Conservation (phyloP, 2,797 vertebrate genomes). For the Phalanger gymnotis region DNA sequence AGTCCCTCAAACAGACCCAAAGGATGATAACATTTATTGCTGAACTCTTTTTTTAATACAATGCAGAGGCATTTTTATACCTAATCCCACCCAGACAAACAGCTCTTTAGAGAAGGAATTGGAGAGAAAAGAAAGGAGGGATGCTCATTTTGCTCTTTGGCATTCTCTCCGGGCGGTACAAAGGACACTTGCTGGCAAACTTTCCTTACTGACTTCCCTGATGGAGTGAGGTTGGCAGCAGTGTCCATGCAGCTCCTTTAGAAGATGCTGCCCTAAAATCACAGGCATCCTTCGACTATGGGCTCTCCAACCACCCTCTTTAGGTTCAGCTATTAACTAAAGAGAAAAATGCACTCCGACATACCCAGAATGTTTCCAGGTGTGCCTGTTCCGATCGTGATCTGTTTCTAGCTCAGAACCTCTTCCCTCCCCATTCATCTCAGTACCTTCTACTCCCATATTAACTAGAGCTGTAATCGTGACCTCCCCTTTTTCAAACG, state of each 20-base stretch:
- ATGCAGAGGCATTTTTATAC: background rate
- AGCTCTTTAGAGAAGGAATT: background rate
- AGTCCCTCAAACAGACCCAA: background rate
- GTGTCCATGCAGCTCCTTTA: background rate
- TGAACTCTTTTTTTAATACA: too few species aligned
- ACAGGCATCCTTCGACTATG: constrained; percentile 15
- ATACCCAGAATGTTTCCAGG: background rate
- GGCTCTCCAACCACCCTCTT: constrained; percentile 2
- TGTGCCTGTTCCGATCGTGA: background rate
- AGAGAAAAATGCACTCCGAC: background rate
- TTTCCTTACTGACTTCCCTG: constrained; percentile 62
- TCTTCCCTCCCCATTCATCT: background rate
- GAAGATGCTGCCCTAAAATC: constrained; percentile 32
- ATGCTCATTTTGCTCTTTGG: background rate
- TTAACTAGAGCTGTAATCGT: background rate
- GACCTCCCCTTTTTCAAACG: background rate
- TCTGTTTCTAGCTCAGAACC: background rate
- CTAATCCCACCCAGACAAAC: background rate
- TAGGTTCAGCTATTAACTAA: background rate
- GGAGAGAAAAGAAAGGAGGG: background rate
- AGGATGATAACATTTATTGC: background rate
- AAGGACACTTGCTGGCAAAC: constrained; percentile 76
- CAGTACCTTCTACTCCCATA: background rate
- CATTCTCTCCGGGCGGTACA: constrained; percentile 46
- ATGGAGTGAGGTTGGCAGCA: background rate